Evolutionary conservation across 2,797 vertebrate genomes (phyloP).

Genomic region (Poecile montanus): DNA sequence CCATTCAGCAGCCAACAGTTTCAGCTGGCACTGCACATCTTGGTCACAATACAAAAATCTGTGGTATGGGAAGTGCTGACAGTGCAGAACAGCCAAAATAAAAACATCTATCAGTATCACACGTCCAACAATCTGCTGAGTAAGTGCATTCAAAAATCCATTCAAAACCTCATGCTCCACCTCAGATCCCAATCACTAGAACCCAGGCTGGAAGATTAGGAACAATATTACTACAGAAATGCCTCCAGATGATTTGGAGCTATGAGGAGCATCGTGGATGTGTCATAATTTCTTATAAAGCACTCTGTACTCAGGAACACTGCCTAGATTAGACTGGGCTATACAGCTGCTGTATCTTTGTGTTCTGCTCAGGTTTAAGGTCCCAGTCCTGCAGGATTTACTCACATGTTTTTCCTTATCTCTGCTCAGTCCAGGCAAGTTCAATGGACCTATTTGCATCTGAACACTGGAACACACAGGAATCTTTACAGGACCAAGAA

Average conservation of each 20-base stretch:
- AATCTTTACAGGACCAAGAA: not conserved
- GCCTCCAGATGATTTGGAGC: not conserved
- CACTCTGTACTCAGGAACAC: not conserved
- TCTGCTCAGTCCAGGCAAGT: not conserved
- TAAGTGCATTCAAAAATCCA: not conserved
- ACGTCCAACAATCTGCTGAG: not conserved
- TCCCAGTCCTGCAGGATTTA: not conserved
- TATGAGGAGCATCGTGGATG: not conserved
- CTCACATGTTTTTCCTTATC: not conserved
- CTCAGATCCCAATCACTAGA: not conserved
- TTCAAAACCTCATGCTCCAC: not conserved
- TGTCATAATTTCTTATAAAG: not conserved
- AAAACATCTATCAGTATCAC: not conserved
- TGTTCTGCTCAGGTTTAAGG: not conserved
- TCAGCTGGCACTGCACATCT: slow-evolving; percentile 3
- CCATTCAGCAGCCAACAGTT: not conserved
- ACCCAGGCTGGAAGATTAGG: not conserved
- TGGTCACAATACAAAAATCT: not conserved
- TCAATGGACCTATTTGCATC: not conserved
- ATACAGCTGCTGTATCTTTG: not conserved
- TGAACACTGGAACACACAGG: not conserved
- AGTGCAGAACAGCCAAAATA: not conserved
- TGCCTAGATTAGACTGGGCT: not conserved
- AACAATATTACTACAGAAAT: not conserved
- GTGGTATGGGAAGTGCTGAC: slow-evolving; percentile 9